A percentile compares a stretch with the other conserved stretches of the same genome.
These are phyloP conservation scores for Xenopus borealis DNA, from an alignment of 2,113 vertebrate genomes.

Conservation along the genomic window DNA sequence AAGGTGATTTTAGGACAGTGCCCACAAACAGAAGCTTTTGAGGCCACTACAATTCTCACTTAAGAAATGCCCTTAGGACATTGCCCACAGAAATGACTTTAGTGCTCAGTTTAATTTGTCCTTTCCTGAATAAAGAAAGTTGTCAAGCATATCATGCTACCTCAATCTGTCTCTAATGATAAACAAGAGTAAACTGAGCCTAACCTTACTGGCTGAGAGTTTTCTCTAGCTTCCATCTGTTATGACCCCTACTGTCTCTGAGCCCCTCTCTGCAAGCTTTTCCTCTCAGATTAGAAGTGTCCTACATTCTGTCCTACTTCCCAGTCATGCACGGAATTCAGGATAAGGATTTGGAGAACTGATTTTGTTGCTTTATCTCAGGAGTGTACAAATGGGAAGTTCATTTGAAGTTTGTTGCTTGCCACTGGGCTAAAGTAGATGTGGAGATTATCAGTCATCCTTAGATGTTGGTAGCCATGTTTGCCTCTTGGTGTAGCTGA, in stretches of 20 bases:
- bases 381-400: conserved; percentile 12
- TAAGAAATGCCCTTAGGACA: too few relatives aligned
- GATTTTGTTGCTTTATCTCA: conserved; percentile 15
- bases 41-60: too few relatives aligned
- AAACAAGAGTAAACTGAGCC: background rate
- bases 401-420: conserved; percentile 25
- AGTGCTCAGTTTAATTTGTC: too few relatives aligned
- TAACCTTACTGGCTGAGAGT: conserved; percentile 7
- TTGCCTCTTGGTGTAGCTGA: background rate
- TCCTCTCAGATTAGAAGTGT: conserved; percentile 35
- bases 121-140: too few relatives aligned
- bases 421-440: conserved; percentile 16
- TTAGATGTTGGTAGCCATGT: background rate
- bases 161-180: too few relatives aligned
- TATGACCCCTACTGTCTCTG: conserved; percentile 15
- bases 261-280: conserved; percentile 29
- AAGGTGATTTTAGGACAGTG: too few relatives aligned
- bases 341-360: conserved; percentile 6
- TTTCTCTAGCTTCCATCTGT: conserved; percentile 35
- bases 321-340: conserved; percentile 8
- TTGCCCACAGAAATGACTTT: too few relatives aligned
- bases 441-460: background rate
- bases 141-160: too few relatives aligned
- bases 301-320: conserved; percentile 46
- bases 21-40: too few relatives aligned